Conservation (phyloP, 1,140 invertebrate genomes). For the Maniola jurtina region DNA sequence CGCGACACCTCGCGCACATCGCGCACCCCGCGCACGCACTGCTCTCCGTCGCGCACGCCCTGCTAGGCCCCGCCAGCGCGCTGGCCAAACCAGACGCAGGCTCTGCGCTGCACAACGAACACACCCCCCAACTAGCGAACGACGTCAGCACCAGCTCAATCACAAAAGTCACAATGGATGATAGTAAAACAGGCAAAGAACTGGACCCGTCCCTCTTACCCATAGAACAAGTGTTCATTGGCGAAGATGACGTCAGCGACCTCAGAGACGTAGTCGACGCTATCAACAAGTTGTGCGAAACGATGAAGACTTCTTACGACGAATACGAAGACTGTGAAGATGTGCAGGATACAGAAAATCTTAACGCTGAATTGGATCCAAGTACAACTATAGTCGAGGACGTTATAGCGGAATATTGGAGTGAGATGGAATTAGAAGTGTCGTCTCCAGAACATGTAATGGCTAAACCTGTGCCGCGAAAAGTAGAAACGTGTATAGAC, state of each 20-base stretch:
- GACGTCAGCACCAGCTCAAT: not conserved
- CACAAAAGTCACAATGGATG: not conserved
- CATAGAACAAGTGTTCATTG: constrained; percentile 57
- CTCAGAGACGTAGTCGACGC: constrained; percentile 76
- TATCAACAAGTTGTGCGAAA: constrained; percentile 74
- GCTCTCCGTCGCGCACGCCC: constrained; percentile 56
- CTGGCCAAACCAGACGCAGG: constrained; percentile 11
- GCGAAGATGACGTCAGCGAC: constrained; percentile 63
- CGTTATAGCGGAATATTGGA: constrained; percentile 11
- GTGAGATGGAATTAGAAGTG: not conserved
- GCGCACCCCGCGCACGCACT: constrained; percentile 63
- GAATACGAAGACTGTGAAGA: constrained; percentile 36
- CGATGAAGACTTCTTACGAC: constrained; percentile 67
- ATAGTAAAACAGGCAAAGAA: not conserved
- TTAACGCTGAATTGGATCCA: constrained; percentile 6
- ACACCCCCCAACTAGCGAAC: not conserved
- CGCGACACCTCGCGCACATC: constrained; percentile 43
- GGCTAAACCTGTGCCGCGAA: not conserved
- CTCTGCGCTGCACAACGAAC: not conserved
- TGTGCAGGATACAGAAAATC: not conserved
- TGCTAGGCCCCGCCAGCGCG: constrained; percentile 54
- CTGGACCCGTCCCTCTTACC: constrained; percentile 40
- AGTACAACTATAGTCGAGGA: not conserved
- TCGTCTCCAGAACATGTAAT: not conserved
- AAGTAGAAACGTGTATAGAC: not conserved